phyloP scores from a whole-genome alignment of 2,797 vertebrate genomes.

The Botia kubotai region DNA sequence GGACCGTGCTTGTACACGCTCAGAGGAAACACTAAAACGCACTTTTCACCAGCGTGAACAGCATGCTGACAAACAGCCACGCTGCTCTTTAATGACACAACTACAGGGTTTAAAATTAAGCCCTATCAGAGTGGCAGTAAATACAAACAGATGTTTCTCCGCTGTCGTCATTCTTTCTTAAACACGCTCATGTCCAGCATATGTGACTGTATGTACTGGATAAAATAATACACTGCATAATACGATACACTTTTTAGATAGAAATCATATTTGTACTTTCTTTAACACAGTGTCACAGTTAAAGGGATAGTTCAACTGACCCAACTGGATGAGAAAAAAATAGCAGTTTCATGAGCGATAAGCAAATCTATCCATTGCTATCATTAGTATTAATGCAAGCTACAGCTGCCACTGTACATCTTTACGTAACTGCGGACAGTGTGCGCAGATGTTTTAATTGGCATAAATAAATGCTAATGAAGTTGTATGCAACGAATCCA shows the following conservation, averaged over 20 bases:
- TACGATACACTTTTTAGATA: no score
- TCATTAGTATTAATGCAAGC: background rate
- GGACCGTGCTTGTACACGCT: slow-evolving; percentile 3
- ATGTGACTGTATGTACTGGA: background rate
- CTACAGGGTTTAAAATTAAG: slow-evolving; percentile 13
- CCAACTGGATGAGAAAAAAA: background rate
- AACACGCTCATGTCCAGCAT: background rate
- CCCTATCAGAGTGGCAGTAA: slow-evolving; percentile 15
- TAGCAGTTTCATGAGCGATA: background rate
- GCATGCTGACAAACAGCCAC: slow-evolving; percentile 23
- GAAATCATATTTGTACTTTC: no score
- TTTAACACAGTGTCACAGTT: no score
- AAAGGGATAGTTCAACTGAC: no score
- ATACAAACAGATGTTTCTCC: slow-evolving; percentile 28
- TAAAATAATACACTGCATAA: background rate
- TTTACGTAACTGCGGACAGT: background rate
- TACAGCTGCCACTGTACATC: background rate
- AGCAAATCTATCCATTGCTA: background rate
- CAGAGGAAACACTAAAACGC: slow-evolving; percentile 17
- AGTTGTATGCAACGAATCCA: slow-evolving; percentile 15
- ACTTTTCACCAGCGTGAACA: slow-evolving; percentile 7
- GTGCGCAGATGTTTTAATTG: background rate
- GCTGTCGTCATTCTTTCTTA: slow-evolving; percentile 1
- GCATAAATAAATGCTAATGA: slow-evolving; percentile 21
- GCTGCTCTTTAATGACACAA: background rate